phyloP scores from a whole-genome alignment of 2,888 invertebrate genomes.

The Exocentrus adspersus region DNA sequence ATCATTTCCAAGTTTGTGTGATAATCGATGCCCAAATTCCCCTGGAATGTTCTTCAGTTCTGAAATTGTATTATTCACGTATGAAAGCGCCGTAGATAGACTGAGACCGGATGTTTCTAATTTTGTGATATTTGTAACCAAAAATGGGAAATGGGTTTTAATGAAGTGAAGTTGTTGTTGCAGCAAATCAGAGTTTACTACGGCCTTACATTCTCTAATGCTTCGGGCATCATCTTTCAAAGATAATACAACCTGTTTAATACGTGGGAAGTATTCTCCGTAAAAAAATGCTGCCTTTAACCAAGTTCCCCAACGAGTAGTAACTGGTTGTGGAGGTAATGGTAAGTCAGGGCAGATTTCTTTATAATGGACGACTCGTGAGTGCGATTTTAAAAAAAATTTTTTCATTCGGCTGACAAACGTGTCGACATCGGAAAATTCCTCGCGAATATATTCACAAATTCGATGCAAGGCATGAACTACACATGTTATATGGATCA shows the following conservation, averaged over 20 bases:
- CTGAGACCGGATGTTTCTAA: not conserved
- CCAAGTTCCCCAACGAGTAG: slow-evolving; percentile 49
- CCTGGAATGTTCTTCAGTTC: not conserved
- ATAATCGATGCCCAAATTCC: not conserved
- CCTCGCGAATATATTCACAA: slow-evolving; percentile 46
- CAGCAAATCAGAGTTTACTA: not conserved
- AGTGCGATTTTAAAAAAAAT: slow-evolving; percentile 51
- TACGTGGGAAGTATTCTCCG: not conserved
- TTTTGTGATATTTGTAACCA: not conserved
- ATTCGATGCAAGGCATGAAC: slow-evolving; percentile 52
- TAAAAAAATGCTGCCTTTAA: slow-evolving; percentile 26
- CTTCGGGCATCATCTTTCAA: not conserved
- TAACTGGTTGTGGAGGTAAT: slow-evolving; percentile 51
- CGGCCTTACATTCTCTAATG: not conserved
- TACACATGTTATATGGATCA: slow-evolving; percentile 53
- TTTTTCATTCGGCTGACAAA: slow-evolving; percentile 50
- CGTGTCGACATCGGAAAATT: slow-evolving; percentile 45
- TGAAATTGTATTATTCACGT: not conserved
- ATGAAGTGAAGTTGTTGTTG: not conserved
- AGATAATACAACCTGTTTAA: not conserved
- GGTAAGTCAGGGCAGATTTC: slow-evolving; percentile 46
- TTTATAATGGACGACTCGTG: slow-evolving; percentile 46
- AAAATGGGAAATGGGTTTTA: not conserved
- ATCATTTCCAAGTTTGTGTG: not conserved
- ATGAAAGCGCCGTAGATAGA: not conserved